Percentiles rank a stretch among this genome's conserved stretches.
phyloP scores from a whole-genome alignment of 1,140 invertebrate genomes.

The Caenorhabditis briggsae region DNA sequence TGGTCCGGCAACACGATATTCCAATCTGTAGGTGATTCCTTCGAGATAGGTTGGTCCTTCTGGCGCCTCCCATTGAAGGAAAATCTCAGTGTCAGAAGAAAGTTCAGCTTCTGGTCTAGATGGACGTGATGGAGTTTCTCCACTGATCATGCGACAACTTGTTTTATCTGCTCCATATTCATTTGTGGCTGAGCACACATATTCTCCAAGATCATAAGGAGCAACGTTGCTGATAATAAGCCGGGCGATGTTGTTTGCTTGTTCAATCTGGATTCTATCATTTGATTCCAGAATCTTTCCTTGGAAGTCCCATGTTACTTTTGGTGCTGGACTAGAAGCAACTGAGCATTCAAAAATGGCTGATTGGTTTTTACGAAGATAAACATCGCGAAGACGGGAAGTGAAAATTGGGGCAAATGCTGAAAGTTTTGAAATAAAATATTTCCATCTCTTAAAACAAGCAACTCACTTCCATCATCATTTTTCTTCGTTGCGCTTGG shows the following conservation, averaged over 20 bases:
- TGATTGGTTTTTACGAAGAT: slow-evolving; percentile 84
- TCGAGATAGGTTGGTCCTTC: slow-evolving; percentile 85
- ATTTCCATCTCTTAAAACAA: background rate
- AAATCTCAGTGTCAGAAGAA: slow-evolving; percentile 87
- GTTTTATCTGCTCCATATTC: slow-evolving; percentile 81
- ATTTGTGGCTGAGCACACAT: slow-evolving; percentile 93
- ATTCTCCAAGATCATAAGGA: slow-evolving; percentile 85
- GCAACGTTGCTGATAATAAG: slow-evolving; percentile 72
- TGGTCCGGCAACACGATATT: slow-evolving; percentile 79
- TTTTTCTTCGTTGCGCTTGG: slow-evolving; percentile 73
- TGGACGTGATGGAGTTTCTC: slow-evolving; percentile 85
- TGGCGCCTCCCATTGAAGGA: slow-evolving; percentile 84
- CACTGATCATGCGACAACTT: slow-evolving; percentile 80
- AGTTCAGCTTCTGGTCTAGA: slow-evolving; percentile 88
- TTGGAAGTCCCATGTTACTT: slow-evolving; percentile 89
- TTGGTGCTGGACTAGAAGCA: slow-evolving; percentile 89
- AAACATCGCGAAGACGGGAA: slow-evolving; percentile 82
- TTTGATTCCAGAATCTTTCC: slow-evolving; percentile 79
- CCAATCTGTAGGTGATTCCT: slow-evolving; percentile 83
- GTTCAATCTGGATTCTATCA: slow-evolving; percentile 68
- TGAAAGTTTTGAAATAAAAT: slow-evolving; percentile 58
- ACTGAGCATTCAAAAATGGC: slow-evolving; percentile 87
- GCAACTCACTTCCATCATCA: slow-evolving; percentile 72
- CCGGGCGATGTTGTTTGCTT: slow-evolving; percentile 64
- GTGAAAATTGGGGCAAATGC: slow-evolving; percentile 79